Percentiles rank a stretch among this genome's conserved stretches.
These are phyloP conservation scores for Podiceps cristatus DNA, from an alignment of 2,113 vertebrate species.

Conservation along the genomic window DNA sequence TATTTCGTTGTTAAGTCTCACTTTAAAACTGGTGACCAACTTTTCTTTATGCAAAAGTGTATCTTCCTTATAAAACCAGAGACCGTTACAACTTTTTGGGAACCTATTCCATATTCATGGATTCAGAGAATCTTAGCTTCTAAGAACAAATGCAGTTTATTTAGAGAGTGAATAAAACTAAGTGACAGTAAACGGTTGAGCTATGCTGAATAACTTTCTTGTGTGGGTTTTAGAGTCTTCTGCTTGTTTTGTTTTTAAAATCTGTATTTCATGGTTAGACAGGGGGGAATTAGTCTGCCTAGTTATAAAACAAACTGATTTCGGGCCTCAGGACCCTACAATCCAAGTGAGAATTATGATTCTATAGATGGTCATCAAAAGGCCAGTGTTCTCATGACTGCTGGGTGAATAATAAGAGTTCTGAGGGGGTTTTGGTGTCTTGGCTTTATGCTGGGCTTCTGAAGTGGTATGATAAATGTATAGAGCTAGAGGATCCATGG, in stretches of 20 bases:
- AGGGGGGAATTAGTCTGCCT: neutral
- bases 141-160: neutral
- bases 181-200: neutral
- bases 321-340: neutral
- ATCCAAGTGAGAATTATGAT: neutral
- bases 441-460: neutral
- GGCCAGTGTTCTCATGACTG: accelerated
- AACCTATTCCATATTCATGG: neutral
- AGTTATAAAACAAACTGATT: neutral
- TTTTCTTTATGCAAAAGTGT: neutral
- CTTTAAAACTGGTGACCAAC: neutral
- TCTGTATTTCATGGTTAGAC: neutral
- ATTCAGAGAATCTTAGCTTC: neutral
- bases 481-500: neutral
- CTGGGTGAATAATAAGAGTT: constrained; percentile 32
- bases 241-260: neutral
- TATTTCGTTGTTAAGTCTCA: neutral
- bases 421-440: neutral
- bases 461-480: constrained; percentile 41
- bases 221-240: neutral
- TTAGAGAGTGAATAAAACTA: neutral
- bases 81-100: neutral
- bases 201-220: neutral
- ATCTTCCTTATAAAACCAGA: neutral
- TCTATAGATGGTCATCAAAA: neutral